A percentile compares a stretch with the other conserved stretches of the same genome.
These are phyloP conservation scores for Zaprionus ornatus DNA, from an alignment of 1,140 invertebrate species.

Conservation along the genomic window DNA sequence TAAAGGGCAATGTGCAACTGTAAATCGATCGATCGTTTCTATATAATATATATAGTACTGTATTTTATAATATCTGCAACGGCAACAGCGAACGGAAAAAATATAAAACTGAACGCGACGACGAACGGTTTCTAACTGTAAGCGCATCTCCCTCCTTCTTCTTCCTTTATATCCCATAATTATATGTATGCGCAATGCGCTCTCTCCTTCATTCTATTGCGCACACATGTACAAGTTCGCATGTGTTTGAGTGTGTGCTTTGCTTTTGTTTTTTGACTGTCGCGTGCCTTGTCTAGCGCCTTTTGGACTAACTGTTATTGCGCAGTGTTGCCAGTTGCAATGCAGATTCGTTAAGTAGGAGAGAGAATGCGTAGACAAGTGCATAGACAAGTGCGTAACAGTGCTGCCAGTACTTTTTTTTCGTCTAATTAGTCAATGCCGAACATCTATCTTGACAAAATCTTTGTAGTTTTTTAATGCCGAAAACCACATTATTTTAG, in stretches of 20 bases:
- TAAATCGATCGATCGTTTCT: background rate
- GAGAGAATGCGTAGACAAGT: background rate
- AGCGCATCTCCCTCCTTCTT: conserved; percentile 18
- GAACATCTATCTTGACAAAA: too few relatives aligned
- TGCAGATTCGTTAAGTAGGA: background rate
- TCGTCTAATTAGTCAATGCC: too few relatives aligned
- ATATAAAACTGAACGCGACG: conserved; percentile 11
- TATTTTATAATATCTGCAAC: background rate
- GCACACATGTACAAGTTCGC: background rate
- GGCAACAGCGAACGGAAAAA: conserved; percentile 12
- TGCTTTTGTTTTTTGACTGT: background rate
- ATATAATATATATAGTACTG: background rate
- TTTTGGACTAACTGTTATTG: background rate
- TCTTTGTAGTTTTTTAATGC: too few relatives aligned
- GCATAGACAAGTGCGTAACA: background rate
- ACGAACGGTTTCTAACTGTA: conserved; percentile 45
- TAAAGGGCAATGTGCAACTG: background rate
- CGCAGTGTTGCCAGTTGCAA: background rate
- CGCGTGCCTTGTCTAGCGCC: background rate
- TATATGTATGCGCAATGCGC: background rate
- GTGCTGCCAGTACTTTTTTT: too few relatives aligned
- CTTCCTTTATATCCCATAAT: conserved; percentile 3
- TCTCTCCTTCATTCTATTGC: background rate
- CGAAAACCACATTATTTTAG: too few relatives aligned
- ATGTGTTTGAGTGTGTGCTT: background rate